Evolutionary conservation across 2,113 vertebrate genomes (phyloP).

Genomic region (Entomyzon cyanotis): DNA sequence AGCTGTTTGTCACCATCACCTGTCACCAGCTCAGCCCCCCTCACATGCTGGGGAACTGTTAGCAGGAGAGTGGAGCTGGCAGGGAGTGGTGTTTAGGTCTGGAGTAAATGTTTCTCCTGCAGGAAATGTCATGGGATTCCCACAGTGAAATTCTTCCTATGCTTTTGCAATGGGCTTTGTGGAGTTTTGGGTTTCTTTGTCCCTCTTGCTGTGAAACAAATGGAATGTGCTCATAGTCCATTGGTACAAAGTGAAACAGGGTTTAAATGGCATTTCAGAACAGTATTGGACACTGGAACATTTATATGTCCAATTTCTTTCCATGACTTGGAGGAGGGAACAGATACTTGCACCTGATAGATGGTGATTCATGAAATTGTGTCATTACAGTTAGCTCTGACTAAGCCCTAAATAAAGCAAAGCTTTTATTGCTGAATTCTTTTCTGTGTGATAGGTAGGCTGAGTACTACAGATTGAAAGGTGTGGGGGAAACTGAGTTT

Average conservation of each 20-base stretch:
- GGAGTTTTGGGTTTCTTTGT: background rate
- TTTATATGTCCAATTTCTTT: background rate
- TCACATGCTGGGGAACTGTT: accelerated
- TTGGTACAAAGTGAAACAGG: background rate
- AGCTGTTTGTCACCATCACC: background rate
- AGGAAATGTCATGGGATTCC: background rate
- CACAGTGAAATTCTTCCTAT: background rate
- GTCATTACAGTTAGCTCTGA: background rate
- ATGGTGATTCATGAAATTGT: background rate
- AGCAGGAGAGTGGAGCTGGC: background rate
- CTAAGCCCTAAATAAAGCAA: background rate
- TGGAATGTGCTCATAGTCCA: background rate
- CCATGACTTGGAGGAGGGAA: background rate
- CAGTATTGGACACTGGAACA: background rate
- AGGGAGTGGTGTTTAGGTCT: background rate
- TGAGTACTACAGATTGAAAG: background rate
- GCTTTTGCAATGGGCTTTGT: background rate
- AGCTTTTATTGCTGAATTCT: background rate
- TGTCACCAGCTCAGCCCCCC: background rate
- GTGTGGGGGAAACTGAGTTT: background rate
- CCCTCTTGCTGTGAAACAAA: background rate
- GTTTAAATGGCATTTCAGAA: background rate
- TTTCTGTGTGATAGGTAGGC: background rate
- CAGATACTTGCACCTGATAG: background rate
- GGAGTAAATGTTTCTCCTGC: background rate